A percentile compares a stretch with the other conserved stretches of the same genome.
Evolutionary conservation across 2,113 vertebrate genomes (phyloP).

Genomic region (rabbit (Oryctolagus cuniculus)): mOryCun1.1 NC_091441.1:13490001-13490500

Average conservation of each 20-base stretch:
- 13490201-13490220: background rate
- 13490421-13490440: background rate
- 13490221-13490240: conserved; percentile 3
- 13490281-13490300: background rate
- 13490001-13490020: conserved; percentile 73
- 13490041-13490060: background rate
- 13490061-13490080: conserved; percentile 71
- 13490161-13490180: background rate
- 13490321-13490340: background rate
- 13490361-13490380: background rate
- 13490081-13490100: background rate
- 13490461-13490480: fast-evolving
- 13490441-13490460: background rate
- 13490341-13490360: background rate
- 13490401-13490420: background rate
- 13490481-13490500: background rate
- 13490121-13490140: background rate
- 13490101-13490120: background rate
- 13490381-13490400: fast-evolving
- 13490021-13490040: conserved; percentile 57
- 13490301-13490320: background rate
- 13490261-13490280: conserved; percentile 2
- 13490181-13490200: background rate
- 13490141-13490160: background rate
- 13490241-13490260: conserved; percentile 42